A percentile compares a stretch with the other conserved stretches of the same genome.
These are phyloP conservation scores for Oscheius sp. DNA, from an alignment of 2,888 invertebrate species.

Conservation along the genomic window DNA sequence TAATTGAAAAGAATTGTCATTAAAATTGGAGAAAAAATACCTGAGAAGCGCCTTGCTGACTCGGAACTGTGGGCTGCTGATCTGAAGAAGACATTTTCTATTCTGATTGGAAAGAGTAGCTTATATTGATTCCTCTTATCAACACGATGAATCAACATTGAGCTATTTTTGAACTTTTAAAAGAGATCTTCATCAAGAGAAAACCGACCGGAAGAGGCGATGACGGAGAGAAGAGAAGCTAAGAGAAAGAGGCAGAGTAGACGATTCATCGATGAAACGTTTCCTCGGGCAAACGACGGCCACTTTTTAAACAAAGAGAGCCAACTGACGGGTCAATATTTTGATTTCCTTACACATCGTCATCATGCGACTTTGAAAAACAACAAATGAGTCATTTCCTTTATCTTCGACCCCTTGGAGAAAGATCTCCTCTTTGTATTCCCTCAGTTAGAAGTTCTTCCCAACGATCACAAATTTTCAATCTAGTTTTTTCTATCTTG, in stretches of 20 bases:
- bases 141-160: neutral
- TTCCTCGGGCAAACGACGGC: too few species aligned
- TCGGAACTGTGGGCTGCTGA: neutral
- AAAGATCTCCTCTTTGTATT: too few species aligned
- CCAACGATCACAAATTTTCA: too few species aligned
- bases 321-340: too few species aligned
- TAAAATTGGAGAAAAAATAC: neutral
- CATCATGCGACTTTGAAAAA: too few species aligned
- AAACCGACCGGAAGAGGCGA: neutral
- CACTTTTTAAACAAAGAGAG: too few species aligned
- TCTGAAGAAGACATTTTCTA: neutral
- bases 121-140: slow-evolving; percentile 3
- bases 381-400: too few species aligned
- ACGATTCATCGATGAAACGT: neutral
- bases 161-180: neutral
- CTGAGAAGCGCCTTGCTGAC: neutral
- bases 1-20: neutral
- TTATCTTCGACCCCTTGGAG: too few species aligned
- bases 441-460: too few species aligned
- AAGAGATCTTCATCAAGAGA: neutral
- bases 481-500: too few species aligned
- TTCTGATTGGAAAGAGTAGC: neutral
- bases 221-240: neutral
- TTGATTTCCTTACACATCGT: too few species aligned
- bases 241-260: neutral